Conservation (phyloP, 64 coral and sea anemone genomes). For the Porites lutea region DNA sequence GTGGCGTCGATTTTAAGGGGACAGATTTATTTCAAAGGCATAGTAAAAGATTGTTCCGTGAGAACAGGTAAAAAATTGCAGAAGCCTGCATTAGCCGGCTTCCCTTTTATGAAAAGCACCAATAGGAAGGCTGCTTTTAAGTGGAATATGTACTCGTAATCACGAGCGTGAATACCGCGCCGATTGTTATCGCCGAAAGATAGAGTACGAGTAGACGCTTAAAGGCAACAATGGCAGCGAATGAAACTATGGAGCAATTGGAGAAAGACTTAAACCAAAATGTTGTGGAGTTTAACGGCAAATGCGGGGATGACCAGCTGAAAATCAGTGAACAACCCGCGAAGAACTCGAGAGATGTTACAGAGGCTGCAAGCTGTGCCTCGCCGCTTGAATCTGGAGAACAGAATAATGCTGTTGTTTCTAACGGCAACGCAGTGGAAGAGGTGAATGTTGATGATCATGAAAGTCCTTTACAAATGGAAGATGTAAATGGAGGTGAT, state of each 20-base stretch:
- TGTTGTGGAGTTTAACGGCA: not conserved
- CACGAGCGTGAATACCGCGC: not conserved
- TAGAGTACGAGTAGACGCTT: not conserved
- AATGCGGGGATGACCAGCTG: not conserved
- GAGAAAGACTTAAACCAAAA: conserved; percentile 52
- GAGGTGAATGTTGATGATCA: not conserved
- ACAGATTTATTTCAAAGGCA: not conserved
- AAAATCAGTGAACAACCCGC: not conserved
- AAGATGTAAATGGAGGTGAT: not conserved
- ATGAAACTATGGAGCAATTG: not conserved
- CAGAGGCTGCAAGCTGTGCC: not conserved
- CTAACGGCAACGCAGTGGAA: not conserved
- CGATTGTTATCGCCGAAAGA: not conserved
- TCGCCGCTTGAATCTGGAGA: not conserved
- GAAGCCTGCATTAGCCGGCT: not conserved
- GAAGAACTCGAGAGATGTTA: not conserved
- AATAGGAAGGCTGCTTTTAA: not conserved
- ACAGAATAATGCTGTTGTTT: not conserved
- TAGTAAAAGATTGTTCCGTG: not conserved
- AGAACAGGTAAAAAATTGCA: not conserved
- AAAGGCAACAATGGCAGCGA: not conserved
- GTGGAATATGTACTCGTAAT: not conserved
- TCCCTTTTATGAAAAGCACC: not conserved
- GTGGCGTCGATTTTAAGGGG: not conserved
- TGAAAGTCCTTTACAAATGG: not conserved